Base-by-base conservation (phyloP, 2,113 vertebrate genomes). In the Excalfactoria chinensis region DNA sequence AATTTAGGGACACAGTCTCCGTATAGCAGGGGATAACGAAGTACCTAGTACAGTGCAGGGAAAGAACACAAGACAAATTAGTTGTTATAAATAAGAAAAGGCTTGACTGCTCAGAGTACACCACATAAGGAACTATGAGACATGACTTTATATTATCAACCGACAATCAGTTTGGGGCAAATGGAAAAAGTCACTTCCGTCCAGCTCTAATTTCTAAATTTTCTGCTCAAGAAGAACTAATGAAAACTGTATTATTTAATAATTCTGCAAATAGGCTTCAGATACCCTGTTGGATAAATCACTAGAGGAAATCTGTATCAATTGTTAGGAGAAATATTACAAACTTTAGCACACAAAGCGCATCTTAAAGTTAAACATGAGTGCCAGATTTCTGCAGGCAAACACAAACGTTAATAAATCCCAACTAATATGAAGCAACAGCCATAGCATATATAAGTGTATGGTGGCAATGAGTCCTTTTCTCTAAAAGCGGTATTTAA, bases 1-100 rank as follows among this genome's bases (percentile, higher is more conserved):
- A 84, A 92, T 75, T 92, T 88, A 94, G 90, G 67, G 96, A 91
- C 37, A 93, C 72, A 96, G 79, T 82, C 89, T 93, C 78, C 93
- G 49, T 72, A 89, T 32, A 93, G 89, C 82, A 93, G 82, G 87
- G 78, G 60, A 93, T 62, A 93, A 91, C 5, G 1, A 83, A 76
- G 85, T 76, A 91, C 89, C 93, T 94, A 69, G 44, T 15, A 93
- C 55, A 93, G 68, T 6, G 78, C 87, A 89, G 59, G 81, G 71
- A 92, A 89, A 87, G 91, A 89, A 78, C 87, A 94, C 68, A 85
- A 73, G 82, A 95, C 82, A 89, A 73, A 83, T 83, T 46, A 85
- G 85, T 63, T 83, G 59, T 40, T 44, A 83, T 85, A 85, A 67
- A 26, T 83, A 87, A 67, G 85, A 83, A 83, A 76, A 94, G 62